Evolutionary conservation across 2,797 vertebrate genomes (phyloP).

Genomic region (Onychomys torridus): DNA sequence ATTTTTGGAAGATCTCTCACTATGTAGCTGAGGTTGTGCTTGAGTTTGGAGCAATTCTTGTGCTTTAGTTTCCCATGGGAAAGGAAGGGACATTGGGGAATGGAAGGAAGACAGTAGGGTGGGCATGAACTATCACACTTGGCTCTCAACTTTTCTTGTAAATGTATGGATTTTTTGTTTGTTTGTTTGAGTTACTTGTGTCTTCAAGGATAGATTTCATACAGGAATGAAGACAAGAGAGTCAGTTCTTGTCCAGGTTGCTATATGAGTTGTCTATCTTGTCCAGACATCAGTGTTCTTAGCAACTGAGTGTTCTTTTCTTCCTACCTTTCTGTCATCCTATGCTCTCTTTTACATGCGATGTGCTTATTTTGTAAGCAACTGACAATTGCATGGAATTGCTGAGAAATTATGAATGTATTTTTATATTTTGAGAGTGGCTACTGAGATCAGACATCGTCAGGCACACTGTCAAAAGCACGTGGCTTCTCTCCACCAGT

Average conservation of each 20-base stretch:
- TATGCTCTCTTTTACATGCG: constrained; percentile 24
- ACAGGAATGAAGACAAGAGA: background rate
- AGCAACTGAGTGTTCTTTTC: background rate
- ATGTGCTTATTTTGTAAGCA: background rate
- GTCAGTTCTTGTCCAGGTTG: background rate
- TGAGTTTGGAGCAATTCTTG: background rate
- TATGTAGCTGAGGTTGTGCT: background rate
- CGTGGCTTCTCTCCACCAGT: background rate
- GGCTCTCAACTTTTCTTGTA: background rate
- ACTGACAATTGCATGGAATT: background rate
- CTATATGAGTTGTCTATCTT: background rate
- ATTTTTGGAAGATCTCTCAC: background rate
- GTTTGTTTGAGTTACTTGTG: background rate
- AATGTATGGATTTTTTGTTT: background rate
- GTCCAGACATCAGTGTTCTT: background rate
- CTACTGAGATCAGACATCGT: background rate
- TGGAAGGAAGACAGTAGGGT: background rate
- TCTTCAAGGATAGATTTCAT: background rate
- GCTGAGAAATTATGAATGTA: constrained; percentile 7
- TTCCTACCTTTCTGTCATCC: background rate
- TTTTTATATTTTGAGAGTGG: constrained; percentile 41
- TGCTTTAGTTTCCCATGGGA: background rate
- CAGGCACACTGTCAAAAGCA: constrained; percentile 30
- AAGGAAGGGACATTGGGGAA: background rate
- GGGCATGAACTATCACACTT: background rate